Conservation (phyloP, 2,113 vertebrate species). For the Lepisosteus osseus region DNA sequence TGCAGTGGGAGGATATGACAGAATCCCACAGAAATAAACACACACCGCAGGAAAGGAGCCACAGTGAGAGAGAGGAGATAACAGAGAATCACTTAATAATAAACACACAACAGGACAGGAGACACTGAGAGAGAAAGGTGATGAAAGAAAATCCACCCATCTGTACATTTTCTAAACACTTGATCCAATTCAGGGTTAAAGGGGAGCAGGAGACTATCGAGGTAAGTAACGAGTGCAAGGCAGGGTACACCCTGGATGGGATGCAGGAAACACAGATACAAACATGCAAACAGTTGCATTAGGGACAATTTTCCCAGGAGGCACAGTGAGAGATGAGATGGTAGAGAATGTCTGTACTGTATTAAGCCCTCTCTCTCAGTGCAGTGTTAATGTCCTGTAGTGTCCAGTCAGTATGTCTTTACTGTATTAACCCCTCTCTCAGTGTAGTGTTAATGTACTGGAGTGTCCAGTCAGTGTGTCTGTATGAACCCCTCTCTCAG, state of each 20-base stretch:
- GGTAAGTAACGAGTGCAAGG: background rate
- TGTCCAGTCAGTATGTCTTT: background rate
- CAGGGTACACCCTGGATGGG: no score
- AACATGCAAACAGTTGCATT: no score
- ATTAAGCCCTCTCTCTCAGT: background rate
- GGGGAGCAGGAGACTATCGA: no score
- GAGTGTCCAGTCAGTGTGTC: background rate
- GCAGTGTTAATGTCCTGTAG: no score
- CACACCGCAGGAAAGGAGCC: background rate
- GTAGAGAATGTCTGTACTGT: slow-evolving; percentile 6
- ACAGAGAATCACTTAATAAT: background rate
- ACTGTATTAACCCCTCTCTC: background rate
- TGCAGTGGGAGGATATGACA: background rate
- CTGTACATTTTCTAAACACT: no score
- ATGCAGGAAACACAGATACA: no score
- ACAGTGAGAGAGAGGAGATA: background rate
- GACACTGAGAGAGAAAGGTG: background rate
- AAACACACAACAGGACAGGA: background rate
- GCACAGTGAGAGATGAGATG: slow-evolving; percentile 21
- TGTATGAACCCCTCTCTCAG: background rate
- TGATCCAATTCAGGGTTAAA: no score
- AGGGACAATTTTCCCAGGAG: slow-evolving; percentile 25
- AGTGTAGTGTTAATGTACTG: background rate
- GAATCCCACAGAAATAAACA: background rate
- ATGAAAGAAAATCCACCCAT: no score